Evolutionary conservation across 2,888 invertebrate species (phyloP).

Genomic region (Macropis europaea): DNA sequence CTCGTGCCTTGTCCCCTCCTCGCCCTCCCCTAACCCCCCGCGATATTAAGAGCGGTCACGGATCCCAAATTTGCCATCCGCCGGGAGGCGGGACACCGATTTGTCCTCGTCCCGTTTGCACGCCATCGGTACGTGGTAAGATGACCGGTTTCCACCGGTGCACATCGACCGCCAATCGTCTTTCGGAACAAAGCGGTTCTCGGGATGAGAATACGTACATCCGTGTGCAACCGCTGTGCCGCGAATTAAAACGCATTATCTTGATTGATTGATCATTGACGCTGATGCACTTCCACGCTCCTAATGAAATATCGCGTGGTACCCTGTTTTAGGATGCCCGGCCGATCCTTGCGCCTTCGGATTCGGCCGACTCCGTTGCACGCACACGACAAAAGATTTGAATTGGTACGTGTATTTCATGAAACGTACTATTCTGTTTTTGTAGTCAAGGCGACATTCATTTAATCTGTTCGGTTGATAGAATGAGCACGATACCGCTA

Average conservation of each 20-base stretch:
- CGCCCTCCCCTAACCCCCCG: conserved; percentile 9
- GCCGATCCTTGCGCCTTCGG: no score
- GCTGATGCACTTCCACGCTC: conserved; percentile 7
- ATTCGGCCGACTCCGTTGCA: no score
- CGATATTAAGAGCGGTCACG: conserved; percentile 56
- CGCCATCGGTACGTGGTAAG: conserved; percentile 46
- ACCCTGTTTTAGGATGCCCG: no score
- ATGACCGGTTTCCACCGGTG: conserved; percentile 53
- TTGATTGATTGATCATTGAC: conserved; percentile 21
- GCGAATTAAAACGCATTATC: conserved; percentile 11
- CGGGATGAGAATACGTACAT: conserved; percentile 16
- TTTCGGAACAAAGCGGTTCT: conserved; percentile 44
- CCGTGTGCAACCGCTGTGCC: conserved; percentile 11
- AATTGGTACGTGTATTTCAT: no score
- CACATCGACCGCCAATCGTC: conserved; percentile 34
- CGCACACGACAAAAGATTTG: no score
- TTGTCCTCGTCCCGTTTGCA: conserved; percentile 60
- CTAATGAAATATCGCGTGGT: background rate
- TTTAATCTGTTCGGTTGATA: conserved; percentile 22
- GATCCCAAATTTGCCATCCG: conserved; percentile 56
- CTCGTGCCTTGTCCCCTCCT: conserved; percentile 53
- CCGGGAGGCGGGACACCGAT: conserved; percentile 40
- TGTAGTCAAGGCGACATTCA: conserved; percentile 29
- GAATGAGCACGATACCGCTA: background rate
- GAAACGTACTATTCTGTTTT: conserved; percentile 4